Evolutionary conservation across 2,113 vertebrate species (phyloP).

Genomic region (Vanacampus margaritifer): DNA sequence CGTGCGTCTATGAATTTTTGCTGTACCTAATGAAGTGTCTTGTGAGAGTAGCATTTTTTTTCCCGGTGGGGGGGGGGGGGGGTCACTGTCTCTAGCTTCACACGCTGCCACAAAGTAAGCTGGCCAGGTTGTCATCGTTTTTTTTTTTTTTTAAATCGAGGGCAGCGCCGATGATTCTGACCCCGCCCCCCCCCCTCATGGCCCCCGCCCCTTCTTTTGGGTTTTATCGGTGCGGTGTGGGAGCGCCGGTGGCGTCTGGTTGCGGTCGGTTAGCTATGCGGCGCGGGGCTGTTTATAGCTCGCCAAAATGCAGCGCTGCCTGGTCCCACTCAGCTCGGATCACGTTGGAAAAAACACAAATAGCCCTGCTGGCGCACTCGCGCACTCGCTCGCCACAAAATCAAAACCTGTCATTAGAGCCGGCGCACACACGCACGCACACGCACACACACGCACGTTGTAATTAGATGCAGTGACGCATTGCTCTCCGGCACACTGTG

Average conservation of each 20-base stretch:
- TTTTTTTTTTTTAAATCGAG: slow-evolving; percentile 42
- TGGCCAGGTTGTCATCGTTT: slow-evolving; percentile 3
- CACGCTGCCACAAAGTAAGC: slow-evolving; percentile 40
- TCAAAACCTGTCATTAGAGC: slow-evolving; percentile 59
- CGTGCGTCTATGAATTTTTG: not conserved
- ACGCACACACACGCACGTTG: slow-evolving; percentile 18
- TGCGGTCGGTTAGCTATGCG: slow-evolving; percentile 59
- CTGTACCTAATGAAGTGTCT: not conserved
- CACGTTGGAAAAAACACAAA: slow-evolving; percentile 11
- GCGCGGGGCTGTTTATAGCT: slow-evolving; percentile 53
- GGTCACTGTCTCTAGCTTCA: no score
- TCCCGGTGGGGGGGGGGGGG: no score
- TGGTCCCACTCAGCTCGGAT: slow-evolving; percentile 25
- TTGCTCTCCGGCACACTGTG: slow-evolving; percentile 25
- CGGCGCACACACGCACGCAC: slow-evolving; percentile 27
- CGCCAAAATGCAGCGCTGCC: slow-evolving; percentile 45
- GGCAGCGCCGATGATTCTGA: slow-evolving; percentile 54
- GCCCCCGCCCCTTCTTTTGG: not conserved
- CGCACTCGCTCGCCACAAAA: slow-evolving; percentile 38
- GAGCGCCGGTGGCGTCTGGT: slow-evolving; percentile 39
- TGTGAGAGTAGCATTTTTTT: no score
- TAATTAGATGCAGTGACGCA: slow-evolving; percentile 62
- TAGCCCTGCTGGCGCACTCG: not conserved
- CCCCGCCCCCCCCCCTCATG: not conserved
- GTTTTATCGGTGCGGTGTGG: slow-evolving; percentile 33